Percentiles rank a stretch among this genome's conserved stretches.
Conservation (phyloP, 2,113 vertebrate genomes). For the Thoracochromis brauschi region DNA sequence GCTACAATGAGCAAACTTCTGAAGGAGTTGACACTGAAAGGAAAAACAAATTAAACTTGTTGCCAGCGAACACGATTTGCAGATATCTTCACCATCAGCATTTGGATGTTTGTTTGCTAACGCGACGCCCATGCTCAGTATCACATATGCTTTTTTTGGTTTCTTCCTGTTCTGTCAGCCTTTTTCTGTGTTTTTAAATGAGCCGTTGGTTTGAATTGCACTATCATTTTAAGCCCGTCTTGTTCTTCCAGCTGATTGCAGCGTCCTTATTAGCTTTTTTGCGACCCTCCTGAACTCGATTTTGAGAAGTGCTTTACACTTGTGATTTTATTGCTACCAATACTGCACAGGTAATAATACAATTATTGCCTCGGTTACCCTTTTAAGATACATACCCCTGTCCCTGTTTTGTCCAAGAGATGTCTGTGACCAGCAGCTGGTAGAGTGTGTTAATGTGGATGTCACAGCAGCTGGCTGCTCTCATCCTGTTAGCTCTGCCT, state of each 20-base stretch:
- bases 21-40: neutral
- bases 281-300: neutral
- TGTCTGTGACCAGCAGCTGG: constrained; percentile 62
- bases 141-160: neutral
- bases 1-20: neutral
- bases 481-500: constrained; percentile 65
- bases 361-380: constrained; percentile 16
- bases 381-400: constrained; percentile 24
- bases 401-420: constrained; percentile 47
- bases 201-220: neutral
- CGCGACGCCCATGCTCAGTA: neutral
- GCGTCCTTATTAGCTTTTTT: neutral
- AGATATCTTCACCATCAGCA: neutral
- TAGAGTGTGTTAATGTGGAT: constrained; percentile 62
- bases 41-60: neutral
- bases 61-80: neutral
- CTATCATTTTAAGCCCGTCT: neutral
- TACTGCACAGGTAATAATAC: constrained; percentile 25
- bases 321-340: neutral
- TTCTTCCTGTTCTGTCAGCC: neutral
- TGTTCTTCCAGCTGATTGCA: neutral
- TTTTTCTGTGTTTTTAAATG: neutral
- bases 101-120: neutral
- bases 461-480: constrained; percentile 68
- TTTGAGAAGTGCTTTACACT: neutral